Evolutionary conservation across 2,888 invertebrate genomes (phyloP), one percentile per base, ranked within the genome.

Genomic region (Glaucopsyche alexis): DNA sequence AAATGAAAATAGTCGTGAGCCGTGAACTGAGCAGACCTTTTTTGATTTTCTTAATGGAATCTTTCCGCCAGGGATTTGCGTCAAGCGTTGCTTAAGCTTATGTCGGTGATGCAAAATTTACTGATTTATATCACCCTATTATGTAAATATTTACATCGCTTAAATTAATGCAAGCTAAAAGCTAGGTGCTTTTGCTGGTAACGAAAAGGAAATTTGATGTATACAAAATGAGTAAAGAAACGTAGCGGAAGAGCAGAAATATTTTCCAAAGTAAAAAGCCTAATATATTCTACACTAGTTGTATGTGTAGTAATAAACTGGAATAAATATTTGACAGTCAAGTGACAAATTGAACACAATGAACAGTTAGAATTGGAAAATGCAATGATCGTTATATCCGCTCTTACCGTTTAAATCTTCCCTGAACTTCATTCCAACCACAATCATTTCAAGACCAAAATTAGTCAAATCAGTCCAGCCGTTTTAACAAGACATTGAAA

Each of bases 1-100:
- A 92, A 93, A 92, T 93, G 92, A 93, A 92, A 92, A 92, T 91
- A 91, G 91, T 93, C 89, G 87, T 85, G 85, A 82, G 83, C 87
- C 87, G 85, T 87, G 91, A 90, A 90, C 86, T 85, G 85, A 87
- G 85, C 85, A 88, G 89, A 88, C 91, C 90, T 92, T 93, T 91
- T 93, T 93, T 92, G 91, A 92, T 93, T 93, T 92, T 89, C 93
- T 90, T 92, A 93, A 92, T 92, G 93, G 92, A 93, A 90, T 91
- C 90, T 91, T 90, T 89, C 83, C 91, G 89, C 88, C 86, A 81
- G 90, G 92, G 92, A 91, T 92, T 91, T 91, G 87, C 86, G 87
- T 90, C 84, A 87, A 86, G 88, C 84, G 84, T 85, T 86, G 85
- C 84, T 84, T 89, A 90, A 89, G 89, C 87, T 86, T 84, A 82